A percentile compares a stretch with the other conserved stretches of the same genome.
Evolutionary conservation across 2,888 invertebrate genomes (phyloP).

Genomic region (Eupsilia transversa): DNA sequence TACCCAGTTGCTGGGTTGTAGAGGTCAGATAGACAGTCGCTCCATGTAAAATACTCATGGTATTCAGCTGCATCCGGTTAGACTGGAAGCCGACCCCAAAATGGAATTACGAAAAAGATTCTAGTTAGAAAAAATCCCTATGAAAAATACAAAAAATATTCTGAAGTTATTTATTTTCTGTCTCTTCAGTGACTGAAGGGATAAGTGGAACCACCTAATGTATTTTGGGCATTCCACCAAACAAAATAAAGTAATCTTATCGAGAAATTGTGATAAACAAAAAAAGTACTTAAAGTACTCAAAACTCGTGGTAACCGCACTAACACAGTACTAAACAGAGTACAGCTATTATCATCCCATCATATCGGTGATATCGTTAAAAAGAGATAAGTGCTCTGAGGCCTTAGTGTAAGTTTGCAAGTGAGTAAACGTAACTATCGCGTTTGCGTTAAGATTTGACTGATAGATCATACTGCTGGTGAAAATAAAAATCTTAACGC

Average conservation of each 20-base stretch:
- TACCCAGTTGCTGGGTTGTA: no score
- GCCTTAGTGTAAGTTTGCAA: no score
- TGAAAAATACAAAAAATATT: background rate
- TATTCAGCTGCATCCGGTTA: no score
- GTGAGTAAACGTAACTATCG: no score
- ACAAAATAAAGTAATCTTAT: constrained; percentile 49
- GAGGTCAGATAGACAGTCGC: no score
- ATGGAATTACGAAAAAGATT: background rate
- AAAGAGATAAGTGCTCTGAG: constrained; percentile 28
- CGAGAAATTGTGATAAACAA: constrained; percentile 37
- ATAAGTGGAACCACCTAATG: constrained; percentile 1
- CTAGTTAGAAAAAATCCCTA: background rate
- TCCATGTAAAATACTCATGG: no score
- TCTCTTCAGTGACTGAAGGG: background rate
- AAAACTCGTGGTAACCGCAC: constrained; percentile 15
- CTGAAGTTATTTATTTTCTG: background rate
- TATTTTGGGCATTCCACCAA: constrained; percentile 16
- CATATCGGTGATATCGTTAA: constrained; percentile 7
- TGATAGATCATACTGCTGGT: no score
- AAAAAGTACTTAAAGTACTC: constrained; percentile 41
- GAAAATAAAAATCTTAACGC: no score
- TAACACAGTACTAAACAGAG: constrained; percentile 19
- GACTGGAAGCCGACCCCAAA: no score
- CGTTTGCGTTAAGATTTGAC: no score
- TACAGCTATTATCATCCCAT: constrained; percentile 24